Evolutionary conservation across 2,797 vertebrate species (phyloP), one percentile per base, ranked within the genome.

Genomic region (Pseudopleuronectes americanus): DNA sequence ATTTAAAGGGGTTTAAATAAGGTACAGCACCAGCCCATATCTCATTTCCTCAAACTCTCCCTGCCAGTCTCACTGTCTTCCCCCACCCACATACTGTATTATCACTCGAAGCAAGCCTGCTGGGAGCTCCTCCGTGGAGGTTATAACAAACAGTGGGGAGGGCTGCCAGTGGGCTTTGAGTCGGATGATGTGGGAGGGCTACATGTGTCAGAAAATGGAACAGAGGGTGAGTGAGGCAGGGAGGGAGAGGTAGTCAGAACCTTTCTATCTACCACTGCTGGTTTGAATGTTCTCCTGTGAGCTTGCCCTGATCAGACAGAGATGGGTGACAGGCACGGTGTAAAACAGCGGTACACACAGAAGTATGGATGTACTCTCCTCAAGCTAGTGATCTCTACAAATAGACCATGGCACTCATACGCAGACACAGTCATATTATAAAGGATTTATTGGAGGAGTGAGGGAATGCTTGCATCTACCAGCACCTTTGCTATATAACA

Each of bases 101-200:
- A 64, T 76, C 66, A 59, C 57, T 63, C 19, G 57, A 17, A 64
- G 64, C 60, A 62, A 57, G 53, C 66, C 59, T 63, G 62, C 69
- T 64, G 62, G 54, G 70, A 79, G 68, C 52, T 69, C 23, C 49
- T 75, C 75, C 58, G 51, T 33, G 28, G 69, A 55, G 59, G 63
- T 45, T 68, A 65, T 68, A 66, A 71, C 26, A 68, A 49, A 71
- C 64, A 54, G 77, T 8, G 28, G 52, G 56, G 61, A 43, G 64
- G 45, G 59, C 21, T 58, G 60, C 67, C 65, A 56, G 49, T 8
- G 21, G 57, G 69, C 70, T 79, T 57, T 57, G 57, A 79, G 68
- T 36, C 6, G 8, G 51, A 76, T 83, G 78, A 81, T 23, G 76
- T 83, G 70, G 86, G 82, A 82, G 77, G 81, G 36, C 58, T 56